Evolutionary conservation across 2,888 invertebrate species (phyloP), one percentile per base, ranked within the genome.

Genomic region (Mechanitis mazaeus): DNA sequence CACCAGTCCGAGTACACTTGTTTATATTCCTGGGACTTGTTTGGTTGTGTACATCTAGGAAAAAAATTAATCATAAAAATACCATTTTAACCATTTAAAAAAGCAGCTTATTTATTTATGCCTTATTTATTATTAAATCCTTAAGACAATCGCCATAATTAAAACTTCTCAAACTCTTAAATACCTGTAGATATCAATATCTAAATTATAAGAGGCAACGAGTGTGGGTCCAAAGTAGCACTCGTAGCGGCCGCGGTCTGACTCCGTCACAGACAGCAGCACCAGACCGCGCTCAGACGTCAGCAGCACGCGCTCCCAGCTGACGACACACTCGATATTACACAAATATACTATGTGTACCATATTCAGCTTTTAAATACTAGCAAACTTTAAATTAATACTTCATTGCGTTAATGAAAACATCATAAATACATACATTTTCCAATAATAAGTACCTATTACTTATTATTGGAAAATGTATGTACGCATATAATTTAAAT

Each of bases 1-100:
- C 94, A 94, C 94, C 94, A 94, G 74, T 94, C 94, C 6, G 93
- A 92, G 78, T 94, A 94, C 64, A 93, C 92, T 74, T 92, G 91
- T 77, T 91, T 91, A 75, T 92, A 92, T 71, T 92, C 92, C 65
- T 91, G 89, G 6, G 91, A 85, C 73, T 91, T 91, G 70, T 88
- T 91, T 6, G 92, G 92, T 69, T 92, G 91, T 45, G 90, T 86
- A 81, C 92, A 92, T 73, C 92, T 91, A 73, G 53, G 77, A 77
- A 31, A 56, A 73, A 60, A 35, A 42, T 53, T 47, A 56, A 20
- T 20, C 20, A 20, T 20, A 20, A 20, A 20, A 20, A 20, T 20
- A 20, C 20, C 20, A 20, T 20, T 20, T 20, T 20, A 20, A 20
- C 20, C 20, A 20, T 20, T 20, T 20, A 20, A 20, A 20, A 20